phyloP scores from a whole-genome alignment of 2,113 vertebrate genomes.

The Oostethus manadensis region DNA sequence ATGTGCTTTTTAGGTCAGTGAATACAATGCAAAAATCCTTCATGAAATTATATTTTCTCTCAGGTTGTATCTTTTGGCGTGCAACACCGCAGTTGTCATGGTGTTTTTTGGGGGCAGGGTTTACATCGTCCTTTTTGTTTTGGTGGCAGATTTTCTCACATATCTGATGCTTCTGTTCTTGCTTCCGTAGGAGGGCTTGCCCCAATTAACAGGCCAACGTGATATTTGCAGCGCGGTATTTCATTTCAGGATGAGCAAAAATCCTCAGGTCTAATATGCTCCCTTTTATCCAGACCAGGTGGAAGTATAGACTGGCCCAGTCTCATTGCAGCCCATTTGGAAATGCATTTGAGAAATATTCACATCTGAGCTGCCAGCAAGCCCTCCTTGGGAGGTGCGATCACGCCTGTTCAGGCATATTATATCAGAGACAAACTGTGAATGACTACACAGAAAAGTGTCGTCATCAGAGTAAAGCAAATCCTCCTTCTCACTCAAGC shows the following conservation, averaged over 20 bases:
- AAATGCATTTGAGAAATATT: conserved; percentile 66
- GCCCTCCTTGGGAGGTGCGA: conserved; percentile 66
- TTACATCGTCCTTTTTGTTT: background rate
- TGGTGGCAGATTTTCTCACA: conserved; percentile 40
- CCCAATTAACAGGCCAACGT: conserved; percentile 28
- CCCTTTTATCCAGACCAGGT: conserved; percentile 36
- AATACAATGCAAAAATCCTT: too few relatives aligned
- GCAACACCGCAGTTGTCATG: too few relatives aligned
- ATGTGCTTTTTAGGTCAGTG: too few relatives aligned
- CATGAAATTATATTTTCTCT: too few relatives aligned
- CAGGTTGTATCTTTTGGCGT: too few relatives aligned
- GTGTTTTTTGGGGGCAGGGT: too few relatives aligned
- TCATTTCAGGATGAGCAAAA: conserved; percentile 22
- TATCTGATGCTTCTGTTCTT: conserved; percentile 47
- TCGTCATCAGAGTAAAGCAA: conserved; percentile 17
- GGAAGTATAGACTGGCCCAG: conserved; percentile 49
- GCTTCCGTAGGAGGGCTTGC: conserved; percentile 35
- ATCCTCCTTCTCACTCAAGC: background rate
- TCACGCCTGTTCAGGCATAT: conserved; percentile 67
- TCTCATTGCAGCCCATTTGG: conserved; percentile 52
- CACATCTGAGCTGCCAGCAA: conserved; percentile 55
- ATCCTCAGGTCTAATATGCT: conserved; percentile 33
- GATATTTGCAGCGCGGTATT: conserved; percentile 22
- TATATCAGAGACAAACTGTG: conserved; percentile 66
- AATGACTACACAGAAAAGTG: conserved; percentile 57